These are phyloP conservation scores for Paramormyrops hopkinsi DNA, from an alignment of 2,797 vertebrate species.

Conservation along the genomic window DNA sequence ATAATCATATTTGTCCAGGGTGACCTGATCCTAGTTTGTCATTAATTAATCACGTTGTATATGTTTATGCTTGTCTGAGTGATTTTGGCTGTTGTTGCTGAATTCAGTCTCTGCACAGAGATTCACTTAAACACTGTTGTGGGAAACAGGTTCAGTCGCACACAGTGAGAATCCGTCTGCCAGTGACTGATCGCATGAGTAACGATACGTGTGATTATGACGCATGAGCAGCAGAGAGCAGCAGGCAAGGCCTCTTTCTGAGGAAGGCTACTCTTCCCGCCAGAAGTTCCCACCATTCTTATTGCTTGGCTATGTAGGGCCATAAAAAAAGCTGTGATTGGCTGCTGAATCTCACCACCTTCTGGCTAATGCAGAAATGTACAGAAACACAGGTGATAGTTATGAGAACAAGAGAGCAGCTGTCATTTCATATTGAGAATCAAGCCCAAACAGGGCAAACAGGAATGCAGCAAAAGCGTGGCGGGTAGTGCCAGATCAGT, in stretches of 20 bases:
- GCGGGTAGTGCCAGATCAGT: neutral
- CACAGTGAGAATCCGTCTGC: conserved; percentile 16
- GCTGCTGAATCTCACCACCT: neutral
- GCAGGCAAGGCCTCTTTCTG: neutral
- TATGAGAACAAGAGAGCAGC: neutral
- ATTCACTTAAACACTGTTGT: conserved; percentile 7
- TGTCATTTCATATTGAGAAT: neutral
- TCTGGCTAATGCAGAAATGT: neutral
- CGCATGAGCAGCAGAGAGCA: neutral
- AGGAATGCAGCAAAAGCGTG: neutral
- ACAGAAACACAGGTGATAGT: neutral
- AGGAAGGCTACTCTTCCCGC: neutral
- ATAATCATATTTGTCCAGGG: neutral
- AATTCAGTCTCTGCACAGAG: conserved; percentile 6
- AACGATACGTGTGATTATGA: conserved; percentile 8
- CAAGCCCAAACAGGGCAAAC: neutral
- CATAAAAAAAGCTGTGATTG: too few species aligned
- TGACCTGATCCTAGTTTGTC: neutral
- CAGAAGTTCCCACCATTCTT: neutral
- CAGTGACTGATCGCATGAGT: neutral
- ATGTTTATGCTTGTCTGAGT: neutral
- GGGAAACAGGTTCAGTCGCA: neutral
- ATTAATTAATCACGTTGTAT: neutral
- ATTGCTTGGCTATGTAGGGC: neutral
- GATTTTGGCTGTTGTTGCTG: conserved; percentile 11